These are phyloP conservation scores for Rotaria macrura DNA, from an alignment of 2,888 invertebrate genomes.

Conservation along the genomic window DNA sequence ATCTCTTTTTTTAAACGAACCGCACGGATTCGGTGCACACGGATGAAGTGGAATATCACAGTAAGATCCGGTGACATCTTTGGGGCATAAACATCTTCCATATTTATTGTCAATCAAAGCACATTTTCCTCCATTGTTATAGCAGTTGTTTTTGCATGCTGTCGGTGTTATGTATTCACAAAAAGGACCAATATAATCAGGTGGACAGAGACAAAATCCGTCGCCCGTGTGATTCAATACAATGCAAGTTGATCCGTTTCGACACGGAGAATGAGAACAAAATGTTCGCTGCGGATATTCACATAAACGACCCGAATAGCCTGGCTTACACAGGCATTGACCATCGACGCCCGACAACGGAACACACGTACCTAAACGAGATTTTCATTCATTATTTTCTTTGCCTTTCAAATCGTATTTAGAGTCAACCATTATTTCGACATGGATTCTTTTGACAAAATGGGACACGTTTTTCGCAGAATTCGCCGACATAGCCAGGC, in stretches of 20 bases:
- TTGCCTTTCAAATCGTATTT: neutral
- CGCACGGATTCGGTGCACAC: slow-evolving; percentile 20
- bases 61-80: neutral
- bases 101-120: slow-evolving; percentile 13
- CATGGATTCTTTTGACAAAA: slow-evolving; percentile 22
- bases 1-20: neutral
- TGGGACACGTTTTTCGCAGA: slow-evolving; percentile 13
- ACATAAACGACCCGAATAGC: neutral
- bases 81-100: slow-evolving; percentile 16
- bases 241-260: neutral
- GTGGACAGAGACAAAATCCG: slow-evolving; percentile 18
- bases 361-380: neutral
- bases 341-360: slow-evolving; percentile 14
- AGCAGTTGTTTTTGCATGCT: neutral
- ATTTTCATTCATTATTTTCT: too few relatives aligned
- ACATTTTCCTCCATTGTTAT: slow-evolving; percentile 6
- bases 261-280: neutral
- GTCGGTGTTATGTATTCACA: slow-evolving; percentile 19
- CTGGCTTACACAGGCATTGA: neutral
- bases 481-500: slow-evolving; percentile 3
- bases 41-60: slow-evolving; percentile 18
- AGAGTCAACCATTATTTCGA: slow-evolving; percentile 9
- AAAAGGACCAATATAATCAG: neutral
- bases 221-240: slow-evolving; percentile 13
- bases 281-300: neutral